These are phyloP conservation scores for Pollachius pollachius DNA, from an alignment of 2,113 vertebrate genomes.

Conservation along the genomic window DNA sequence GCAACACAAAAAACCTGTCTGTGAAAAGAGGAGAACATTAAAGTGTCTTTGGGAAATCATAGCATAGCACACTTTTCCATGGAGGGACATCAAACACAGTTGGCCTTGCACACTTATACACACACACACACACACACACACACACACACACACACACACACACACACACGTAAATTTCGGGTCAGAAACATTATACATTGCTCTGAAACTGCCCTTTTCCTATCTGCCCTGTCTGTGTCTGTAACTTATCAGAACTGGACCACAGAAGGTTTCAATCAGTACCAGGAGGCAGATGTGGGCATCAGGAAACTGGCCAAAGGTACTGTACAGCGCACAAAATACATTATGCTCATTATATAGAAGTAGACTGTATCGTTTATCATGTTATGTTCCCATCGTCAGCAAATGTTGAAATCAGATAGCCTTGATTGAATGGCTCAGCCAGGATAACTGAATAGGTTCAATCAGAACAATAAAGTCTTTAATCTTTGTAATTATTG, in stretches of 20 bases:
- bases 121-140: too few species aligned
- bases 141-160: too few species aligned
- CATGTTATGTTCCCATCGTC: background rate
- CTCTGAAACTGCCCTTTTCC: background rate
- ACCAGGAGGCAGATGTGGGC: background rate
- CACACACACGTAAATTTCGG: background rate
- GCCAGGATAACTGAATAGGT: background rate
- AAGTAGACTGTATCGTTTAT: background rate
- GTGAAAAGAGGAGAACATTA: slow-evolving; percentile 12
- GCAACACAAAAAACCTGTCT: slow-evolving; percentile 21
- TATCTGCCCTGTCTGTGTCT: background rate
- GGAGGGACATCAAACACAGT: slow-evolving; percentile 9
- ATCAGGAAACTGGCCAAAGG: background rate
- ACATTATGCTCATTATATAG: background rate
- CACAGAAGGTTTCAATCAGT: background rate
- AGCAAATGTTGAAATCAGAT: background rate
- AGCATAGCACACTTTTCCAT: slow-evolving; percentile 15
- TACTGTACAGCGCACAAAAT: background rate
- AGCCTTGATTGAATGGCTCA: background rate
- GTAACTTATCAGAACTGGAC: slow-evolving; percentile 3
- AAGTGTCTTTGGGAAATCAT: slow-evolving; percentile 12
- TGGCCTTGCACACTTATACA: background rate
- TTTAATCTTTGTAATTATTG: background rate
- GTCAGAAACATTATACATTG: slow-evolving; percentile 2
- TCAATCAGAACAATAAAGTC: background rate